Evolutionary conservation across 2,797 vertebrate species (phyloP), one percentile per base, ranked within the genome.

Genomic region (Malacoctenus gilli): DNA sequence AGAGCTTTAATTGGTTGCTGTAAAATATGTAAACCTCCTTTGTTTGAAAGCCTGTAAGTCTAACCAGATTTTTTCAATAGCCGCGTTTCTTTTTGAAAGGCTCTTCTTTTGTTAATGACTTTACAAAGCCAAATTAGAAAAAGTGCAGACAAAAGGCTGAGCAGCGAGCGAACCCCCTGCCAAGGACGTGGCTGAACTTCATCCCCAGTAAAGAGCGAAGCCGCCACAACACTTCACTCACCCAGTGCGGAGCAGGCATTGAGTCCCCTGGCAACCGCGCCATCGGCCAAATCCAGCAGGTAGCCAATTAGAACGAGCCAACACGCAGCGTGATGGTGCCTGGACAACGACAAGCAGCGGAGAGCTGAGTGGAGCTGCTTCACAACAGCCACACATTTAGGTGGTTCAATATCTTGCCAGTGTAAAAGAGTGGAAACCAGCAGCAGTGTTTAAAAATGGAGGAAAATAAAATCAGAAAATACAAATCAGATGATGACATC

Each of bases 271-370:
- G 94, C 94, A 59, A 96, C 94, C 0, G 95, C 92, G 22, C 95
- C 94, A 2, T 96, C 92, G 0, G 94, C 95, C 78, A 94, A 87
- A 74, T 98, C 94, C 60, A 98, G 85, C 44, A 98, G 91, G 83
- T 98, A 98, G 16, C 95, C 93, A 59, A 94, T 89, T 74, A 97
- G 92, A 56, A 98, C 89, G 74, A 97, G 87, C 96, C 95, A 96
- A 79, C 94, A 95, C 0, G 96, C 94, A 9, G 89, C 90, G 15
- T 94, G 87, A 69, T 90, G 82, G 60, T 92, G 93, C 85, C 95
- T 97, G 72, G 4, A 65, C 41, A n/a, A 72, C 70, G 75, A 58
- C 31, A 25, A 59, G 58, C 3, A n/a, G n/a, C n/a, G n/a, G 4
- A 44, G 43, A 14, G 58, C 48, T 32, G 40, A 8, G 22, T 72